Conservation (phyloP, 2,113 vertebrate species). For the Vimba vimba region DNA sequence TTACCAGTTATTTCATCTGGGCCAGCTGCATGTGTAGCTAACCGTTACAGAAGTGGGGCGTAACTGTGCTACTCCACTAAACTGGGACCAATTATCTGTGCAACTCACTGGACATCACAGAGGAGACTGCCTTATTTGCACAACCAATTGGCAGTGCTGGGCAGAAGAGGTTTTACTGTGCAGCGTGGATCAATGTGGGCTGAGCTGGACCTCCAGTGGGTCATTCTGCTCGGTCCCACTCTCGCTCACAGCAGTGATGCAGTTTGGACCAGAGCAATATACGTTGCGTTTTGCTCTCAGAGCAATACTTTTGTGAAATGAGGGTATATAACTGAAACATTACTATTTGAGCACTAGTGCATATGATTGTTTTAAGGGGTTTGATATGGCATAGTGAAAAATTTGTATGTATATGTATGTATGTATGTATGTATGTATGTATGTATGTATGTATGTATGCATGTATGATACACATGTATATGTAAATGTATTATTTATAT, state of each 20-base stretch:
- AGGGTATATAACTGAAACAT: background rate
- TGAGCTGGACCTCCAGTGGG: background rate
- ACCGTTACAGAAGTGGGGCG: background rate
- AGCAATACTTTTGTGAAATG: constrained; percentile 13
- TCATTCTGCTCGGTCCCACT: background rate
- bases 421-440: too few relatives aligned
- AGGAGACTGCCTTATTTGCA: background rate
- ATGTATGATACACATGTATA: too few relatives aligned
- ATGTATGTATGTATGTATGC: too few relatives aligned
- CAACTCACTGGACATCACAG: background rate
- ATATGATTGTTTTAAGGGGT: background rate
- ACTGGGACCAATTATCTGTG: background rate
- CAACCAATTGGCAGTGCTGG: background rate
- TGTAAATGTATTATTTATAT: too few relatives aligned
- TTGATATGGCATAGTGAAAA: background rate
- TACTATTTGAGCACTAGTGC: background rate
- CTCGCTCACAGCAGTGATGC: background rate
- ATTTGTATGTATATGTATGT: too few relatives aligned
- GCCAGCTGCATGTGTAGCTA: background rate
- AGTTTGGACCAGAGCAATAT: background rate
- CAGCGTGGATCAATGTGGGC: background rate
- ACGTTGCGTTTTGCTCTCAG: background rate
- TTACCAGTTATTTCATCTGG: background rate
- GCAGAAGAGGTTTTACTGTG: background rate
- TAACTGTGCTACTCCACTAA: background rate